Percentiles rank a stretch among this genome's conserved stretches.
Conservation (phyloP, 2,113 vertebrate genomes). For the Equus quagga region DNA sequence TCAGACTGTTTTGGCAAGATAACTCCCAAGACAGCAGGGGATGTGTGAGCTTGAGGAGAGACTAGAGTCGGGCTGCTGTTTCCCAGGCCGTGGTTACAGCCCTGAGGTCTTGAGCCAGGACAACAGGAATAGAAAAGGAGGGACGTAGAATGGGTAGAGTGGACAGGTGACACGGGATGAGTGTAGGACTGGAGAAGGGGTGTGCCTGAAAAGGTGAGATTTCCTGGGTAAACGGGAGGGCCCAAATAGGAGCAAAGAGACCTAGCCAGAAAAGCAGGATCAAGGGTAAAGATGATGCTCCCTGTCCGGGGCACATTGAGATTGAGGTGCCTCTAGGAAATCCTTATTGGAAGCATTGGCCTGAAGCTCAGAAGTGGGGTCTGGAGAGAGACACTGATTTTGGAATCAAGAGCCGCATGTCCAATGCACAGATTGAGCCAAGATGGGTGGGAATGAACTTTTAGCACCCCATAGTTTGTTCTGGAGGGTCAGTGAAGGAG, state of each 20-base stretch:
- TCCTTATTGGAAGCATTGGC: not conserved
- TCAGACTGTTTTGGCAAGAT: not conserved
- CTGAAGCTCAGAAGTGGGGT: not conserved
- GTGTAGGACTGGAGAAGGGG: not conserved
- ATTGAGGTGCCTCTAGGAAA: not conserved
- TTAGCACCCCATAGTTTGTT: not conserved
- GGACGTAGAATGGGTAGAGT: not conserved
- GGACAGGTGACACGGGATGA: not conserved
- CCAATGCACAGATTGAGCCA: not conserved
- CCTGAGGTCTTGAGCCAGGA: not conserved
- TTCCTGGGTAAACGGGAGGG: not conserved
- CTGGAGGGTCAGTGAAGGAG: not conserved
- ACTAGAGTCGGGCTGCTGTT: not conserved
- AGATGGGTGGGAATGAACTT: not conserved
- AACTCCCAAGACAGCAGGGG: not conserved
- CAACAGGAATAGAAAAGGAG: not conserved
- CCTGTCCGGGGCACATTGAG: not conserved
- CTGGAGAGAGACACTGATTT: not conserved
- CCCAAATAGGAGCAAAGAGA: not conserved
- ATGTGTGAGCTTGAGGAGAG: not conserved
- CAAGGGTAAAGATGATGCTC: not conserved
- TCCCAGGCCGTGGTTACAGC: not conserved
- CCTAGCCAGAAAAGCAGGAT: not conserved
- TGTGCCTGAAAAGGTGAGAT: not conserved
- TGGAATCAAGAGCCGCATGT: not conserved